Percentiles rank a stretch among this genome's conserved stretches.
Evolutionary conservation across 2,888 invertebrate species (phyloP).

Genomic region (Cerastis rubricosa): DNA sequence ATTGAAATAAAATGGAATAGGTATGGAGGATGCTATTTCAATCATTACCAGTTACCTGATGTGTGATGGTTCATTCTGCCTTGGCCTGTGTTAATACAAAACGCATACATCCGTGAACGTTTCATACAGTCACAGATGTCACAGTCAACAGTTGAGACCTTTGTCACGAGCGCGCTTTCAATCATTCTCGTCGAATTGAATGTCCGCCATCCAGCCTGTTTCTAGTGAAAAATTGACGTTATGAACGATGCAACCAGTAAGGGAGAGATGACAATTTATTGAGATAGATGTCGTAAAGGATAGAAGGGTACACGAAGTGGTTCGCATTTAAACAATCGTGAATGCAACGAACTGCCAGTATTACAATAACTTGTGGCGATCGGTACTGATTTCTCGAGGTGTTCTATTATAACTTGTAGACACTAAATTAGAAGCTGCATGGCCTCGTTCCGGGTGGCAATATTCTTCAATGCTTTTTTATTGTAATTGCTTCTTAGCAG

Average conservation of each 20-base stretch:
- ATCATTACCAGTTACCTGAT: neutral
- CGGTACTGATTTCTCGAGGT: neutral
- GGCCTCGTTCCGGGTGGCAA: slow-evolving; percentile 16
- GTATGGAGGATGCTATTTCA: neutral
- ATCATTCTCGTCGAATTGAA: slow-evolving; percentile 34
- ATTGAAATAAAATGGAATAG: neutral
- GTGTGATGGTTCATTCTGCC: neutral
- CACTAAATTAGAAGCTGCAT: slow-evolving; percentile 32
- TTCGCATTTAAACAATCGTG: neutral
- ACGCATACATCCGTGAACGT: neutral
- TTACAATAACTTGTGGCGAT: neutral
- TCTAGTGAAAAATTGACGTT: slow-evolving; percentile 8
- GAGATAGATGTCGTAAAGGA: neutral
- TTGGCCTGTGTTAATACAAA: neutral
- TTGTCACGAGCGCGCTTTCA: slow-evolving; percentile 23
- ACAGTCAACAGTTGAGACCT: neutral
- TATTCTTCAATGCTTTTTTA: slow-evolving; percentile 12
- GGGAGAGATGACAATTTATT: neutral
- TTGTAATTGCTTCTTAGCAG: slow-evolving; percentile 1
- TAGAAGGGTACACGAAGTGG: no score
- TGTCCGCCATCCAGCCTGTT: neutral
- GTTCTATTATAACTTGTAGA: slow-evolving; percentile 21
- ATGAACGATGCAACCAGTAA: slow-evolving; percentile 1
- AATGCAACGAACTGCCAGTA: neutral
- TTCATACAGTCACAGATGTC: slow-evolving; percentile 6